Base-by-base conservation (phyloP, 2,888 invertebrate genomes). In the Campoletis raptor region DNA sequence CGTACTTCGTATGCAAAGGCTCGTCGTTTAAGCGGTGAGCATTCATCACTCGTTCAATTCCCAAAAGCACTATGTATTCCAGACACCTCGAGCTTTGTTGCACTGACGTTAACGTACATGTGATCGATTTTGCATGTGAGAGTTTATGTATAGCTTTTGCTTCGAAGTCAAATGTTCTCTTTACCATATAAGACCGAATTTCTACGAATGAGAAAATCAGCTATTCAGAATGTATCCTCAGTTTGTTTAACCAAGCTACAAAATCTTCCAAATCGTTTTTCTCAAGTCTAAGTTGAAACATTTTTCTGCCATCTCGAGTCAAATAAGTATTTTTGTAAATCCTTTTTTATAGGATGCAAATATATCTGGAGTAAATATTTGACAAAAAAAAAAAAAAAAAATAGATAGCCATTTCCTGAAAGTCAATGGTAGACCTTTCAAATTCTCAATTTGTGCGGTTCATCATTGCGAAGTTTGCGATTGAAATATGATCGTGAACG, bases 31-130 rank as follows among this genome's bases (percentile, higher is more conserved):
- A 82, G 72, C 72, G 81, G 48, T 48, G n/a, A n/a, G 48, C 78
- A 85, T 85, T 85, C 81, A 78, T 85, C 81, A 82, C 81, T 79
- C 69, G 78, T 81, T 79, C 85, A 82, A 82, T 85, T 85, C 81
- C 85, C 81, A 67, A 79, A 85, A 85, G 81, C 85, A 79, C 81
- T 78, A 74, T 81, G 85, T 81, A 74, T 82, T 79, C 85, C 74
- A 40, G 78, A 74, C 85, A 81, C 81, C 73, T 78, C 36, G 1
- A 48, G 52, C 45, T 57, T 74, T 21, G 21, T 67, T 69, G 76
- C 48, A 77, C 77, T 54, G 61, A 18, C 69, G 72, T 37, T 36
- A 48, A 42, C 36, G 76, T 61, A 30, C 45, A 5, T 76, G 76
- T 37, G 61, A 21, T 61, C 61, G 61, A 69, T 69, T 45, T 21